Evolutionary conservation across 2,113 vertebrate species (phyloP).

Genomic region (Saccopteryx leptura): DNA sequence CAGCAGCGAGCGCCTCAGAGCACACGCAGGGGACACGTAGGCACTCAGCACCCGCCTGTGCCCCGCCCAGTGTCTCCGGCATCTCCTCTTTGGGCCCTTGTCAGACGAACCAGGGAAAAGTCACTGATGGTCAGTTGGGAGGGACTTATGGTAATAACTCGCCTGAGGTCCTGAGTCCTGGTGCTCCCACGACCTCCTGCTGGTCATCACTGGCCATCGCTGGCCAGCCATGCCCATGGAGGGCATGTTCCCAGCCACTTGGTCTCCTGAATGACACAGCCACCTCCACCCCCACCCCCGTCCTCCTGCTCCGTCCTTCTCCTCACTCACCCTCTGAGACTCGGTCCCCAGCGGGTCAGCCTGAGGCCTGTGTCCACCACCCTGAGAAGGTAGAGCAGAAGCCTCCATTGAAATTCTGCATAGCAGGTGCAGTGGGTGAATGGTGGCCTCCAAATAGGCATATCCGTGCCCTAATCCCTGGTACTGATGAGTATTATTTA

Average conservation of each 20-base stretch:
- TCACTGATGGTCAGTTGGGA: accelerated
- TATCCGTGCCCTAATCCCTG: accelerated
- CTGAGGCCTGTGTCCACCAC: accelerated
- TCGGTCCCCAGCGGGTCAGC: accelerated
- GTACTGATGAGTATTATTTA: too few species aligned
- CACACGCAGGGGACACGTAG: too few species aligned
- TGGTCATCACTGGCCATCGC: neutral
- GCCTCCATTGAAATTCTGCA: accelerated
- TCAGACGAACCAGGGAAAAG: neutral
- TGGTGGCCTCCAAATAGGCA: accelerated
- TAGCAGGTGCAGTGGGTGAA: accelerated
- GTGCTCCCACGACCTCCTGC: accelerated
- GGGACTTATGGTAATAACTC: too few species aligned
- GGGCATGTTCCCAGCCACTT: too few species aligned
- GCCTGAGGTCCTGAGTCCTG: neutral
- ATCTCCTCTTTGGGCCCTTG: neutral
- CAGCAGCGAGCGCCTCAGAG: neutral
- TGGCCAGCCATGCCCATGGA: neutral
- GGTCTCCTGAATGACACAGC: neutral
- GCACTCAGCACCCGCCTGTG: neutral
- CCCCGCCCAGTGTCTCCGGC: accelerated
- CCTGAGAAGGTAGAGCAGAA: accelerated
- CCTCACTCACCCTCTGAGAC: too few species aligned
- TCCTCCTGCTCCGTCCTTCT: accelerated
- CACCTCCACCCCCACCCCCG: too few species aligned